Evolutionary conservation across 1,140 invertebrate species (phyloP), one percentile per base, ranked within the genome.

Genomic region (Eumeta japonica): DNA sequence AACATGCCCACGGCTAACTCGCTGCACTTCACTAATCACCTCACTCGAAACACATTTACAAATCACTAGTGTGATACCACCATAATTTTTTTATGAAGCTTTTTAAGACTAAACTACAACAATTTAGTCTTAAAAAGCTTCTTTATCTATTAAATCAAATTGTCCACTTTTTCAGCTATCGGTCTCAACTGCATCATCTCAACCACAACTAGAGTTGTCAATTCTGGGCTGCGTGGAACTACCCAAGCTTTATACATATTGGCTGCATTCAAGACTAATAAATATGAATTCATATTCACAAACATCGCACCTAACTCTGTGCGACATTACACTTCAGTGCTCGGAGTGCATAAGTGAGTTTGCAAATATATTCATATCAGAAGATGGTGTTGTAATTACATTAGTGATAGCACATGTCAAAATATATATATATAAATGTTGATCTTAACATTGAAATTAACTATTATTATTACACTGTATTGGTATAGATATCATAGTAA

Each of bases 231-330:
- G 1, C 80, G 88, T 38, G 92, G 90, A 10, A 84, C 85, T 12
- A 90, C 90, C 0, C 92, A 97, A 70, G 90, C 94, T 1, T 72
- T 99, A 7, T 87, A 95, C 62, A 81, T 98, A 32, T 75, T 98
- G 39, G 90, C 93, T 11, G 87, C 88, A 31, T 88, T 82, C 48
- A 85, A 83, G 53, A 87, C 83, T 41, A 91, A 88, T 10, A 80
- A 90, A 58, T 99, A 96, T 62, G 96, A 98, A 75, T 98, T 98
- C 64, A 87, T 98, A 45, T 98, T 99, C 59, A 97, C 94, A 3
- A 97, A 97, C 78, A 71, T 94, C 36, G 79, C 92, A 19, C 80
- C 84, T 10, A 90, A 88, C 56, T 88, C 86, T 63, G 83, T 86
- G 17, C 72, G 90, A 48, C 86, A 95, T 53, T 96, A 96, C 55